Conservation (phyloP, 1,140 invertebrate species). For the Pristionchus pacificus region DNA sequence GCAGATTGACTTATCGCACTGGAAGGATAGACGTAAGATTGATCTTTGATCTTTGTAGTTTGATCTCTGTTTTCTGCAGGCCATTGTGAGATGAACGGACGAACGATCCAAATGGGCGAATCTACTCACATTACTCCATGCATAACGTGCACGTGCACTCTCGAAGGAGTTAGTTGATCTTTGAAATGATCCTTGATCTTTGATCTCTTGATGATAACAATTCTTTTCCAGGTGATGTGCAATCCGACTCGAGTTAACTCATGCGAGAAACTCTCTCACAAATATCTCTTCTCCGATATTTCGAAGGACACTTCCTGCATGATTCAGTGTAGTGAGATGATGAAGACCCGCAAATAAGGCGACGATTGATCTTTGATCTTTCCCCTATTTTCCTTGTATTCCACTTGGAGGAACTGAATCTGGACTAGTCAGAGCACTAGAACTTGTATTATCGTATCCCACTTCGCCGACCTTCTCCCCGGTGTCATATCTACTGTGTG, state of each 20-base stretch:
- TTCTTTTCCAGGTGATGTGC: slow-evolving; percentile 31
- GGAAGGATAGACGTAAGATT: slow-evolving; percentile 48
- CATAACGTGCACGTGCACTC: slow-evolving; percentile 66
- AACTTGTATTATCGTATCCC: too few species aligned
- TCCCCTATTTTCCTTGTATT: too few species aligned
- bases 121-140: slow-evolving; percentile 65
- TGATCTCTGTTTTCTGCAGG: slow-evolving; percentile 35
- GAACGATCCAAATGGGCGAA: slow-evolving; percentile 61
- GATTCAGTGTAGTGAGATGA: slow-evolving; percentile 44
- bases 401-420: too few species aligned
- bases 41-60: slow-evolving; percentile 7
- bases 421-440: too few species aligned
- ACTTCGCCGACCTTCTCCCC: too few species aligned
- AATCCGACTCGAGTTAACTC: slow-evolving; percentile 42
- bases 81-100: slow-evolving; percentile 50
- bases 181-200: slow-evolving; percentile 1
- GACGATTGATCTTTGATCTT: too few species aligned
- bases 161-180: slow-evolving; percentile 60
- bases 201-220: slow-evolving; percentile 10
- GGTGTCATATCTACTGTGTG: too few species aligned
- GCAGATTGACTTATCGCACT: slow-evolving; percentile 42
- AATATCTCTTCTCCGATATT: slow-evolving; percentile 52
- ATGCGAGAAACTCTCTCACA: slow-evolving; percentile 47
- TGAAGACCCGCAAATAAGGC: too few species aligned
- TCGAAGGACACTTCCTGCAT: slow-evolving; percentile 50